phyloP scores from a whole-genome alignment of 2,888 invertebrate species.

The Stictocephala bisonia region DNA sequence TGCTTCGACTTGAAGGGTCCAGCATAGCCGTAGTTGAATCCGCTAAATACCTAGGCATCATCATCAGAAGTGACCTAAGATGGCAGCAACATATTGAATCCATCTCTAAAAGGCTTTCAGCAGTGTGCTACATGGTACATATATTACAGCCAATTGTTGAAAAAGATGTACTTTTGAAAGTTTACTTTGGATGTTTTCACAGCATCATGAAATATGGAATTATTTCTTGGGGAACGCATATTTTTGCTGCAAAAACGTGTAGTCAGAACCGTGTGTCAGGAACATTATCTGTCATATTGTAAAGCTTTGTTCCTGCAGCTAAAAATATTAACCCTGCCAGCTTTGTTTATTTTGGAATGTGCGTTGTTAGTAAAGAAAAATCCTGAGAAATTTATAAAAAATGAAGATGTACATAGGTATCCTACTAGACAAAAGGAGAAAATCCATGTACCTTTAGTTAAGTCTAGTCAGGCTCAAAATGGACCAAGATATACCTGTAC shows the following conservation, averaged over 20 bases:
- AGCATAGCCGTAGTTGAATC: not conserved
- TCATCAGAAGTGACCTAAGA: not conserved
- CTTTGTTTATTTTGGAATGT: no score
- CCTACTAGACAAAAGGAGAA: no score
- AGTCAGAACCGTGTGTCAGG: not conserved
- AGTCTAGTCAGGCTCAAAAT: no score
- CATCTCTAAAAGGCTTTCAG: constrained; percentile 8
- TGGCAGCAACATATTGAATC: constrained; percentile 9
- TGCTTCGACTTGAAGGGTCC: not conserved
- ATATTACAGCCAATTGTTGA: not conserved
- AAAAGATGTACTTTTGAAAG: constrained; percentile 20
- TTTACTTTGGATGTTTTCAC: constrained; percentile 22
- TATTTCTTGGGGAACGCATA: constrained; percentile 13
- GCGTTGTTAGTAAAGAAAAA: no score
- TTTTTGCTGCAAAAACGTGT: constrained; percentile 18
- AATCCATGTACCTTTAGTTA: no score
- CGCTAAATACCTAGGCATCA: constrained; percentile 1
- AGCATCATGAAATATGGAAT: constrained; percentile 33
- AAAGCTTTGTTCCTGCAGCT: no score
- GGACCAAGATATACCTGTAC: no score
- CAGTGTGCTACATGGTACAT: constrained; percentile 25
- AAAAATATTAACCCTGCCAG: no score
- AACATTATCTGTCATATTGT: no score
- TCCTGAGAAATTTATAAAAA: no score
- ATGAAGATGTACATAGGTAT: no score